Evolutionary conservation across 2,888 invertebrate species (phyloP).

Genomic region (Escarpia spicata): DNA sequence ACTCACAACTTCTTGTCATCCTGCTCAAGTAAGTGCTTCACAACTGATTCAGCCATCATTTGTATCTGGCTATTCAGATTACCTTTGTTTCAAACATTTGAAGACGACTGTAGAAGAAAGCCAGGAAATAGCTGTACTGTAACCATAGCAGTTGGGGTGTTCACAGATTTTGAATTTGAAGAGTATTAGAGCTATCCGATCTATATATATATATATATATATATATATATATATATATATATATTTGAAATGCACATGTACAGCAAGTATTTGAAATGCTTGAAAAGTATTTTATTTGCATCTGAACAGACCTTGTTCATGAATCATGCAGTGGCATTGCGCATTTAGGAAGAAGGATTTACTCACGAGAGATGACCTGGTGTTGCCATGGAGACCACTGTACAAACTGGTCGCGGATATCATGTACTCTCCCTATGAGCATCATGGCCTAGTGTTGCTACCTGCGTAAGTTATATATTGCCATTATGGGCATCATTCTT

Average conservation of each 20-base stretch:
- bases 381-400: conserved; percentile 86
- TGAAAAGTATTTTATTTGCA: too few species aligned
- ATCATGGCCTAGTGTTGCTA: conserved; percentile 54
- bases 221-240: too few species aligned
- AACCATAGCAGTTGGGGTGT: too few species aligned
- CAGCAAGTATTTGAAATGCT: too few species aligned
- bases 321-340: background rate
- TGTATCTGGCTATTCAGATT: background rate
- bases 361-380: conserved; percentile 81
- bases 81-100: background rate
- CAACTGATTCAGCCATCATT: background rate
- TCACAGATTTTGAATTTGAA: too few species aligned
- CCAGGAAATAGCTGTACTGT: background rate
- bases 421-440: conserved; percentile 57
- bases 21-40: conserved; percentile 78
- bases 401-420: conserved; percentile 72
- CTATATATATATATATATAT: too few species aligned
- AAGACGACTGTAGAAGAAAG: background rate
- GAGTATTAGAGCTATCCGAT: too few species aligned
- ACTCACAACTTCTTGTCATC: conserved; percentile 75
- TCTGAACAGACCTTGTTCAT: background rate
- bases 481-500: background rate
- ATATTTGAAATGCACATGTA: too few species aligned
- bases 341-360: conserved; percentile 78
- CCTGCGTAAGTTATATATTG: conserved; percentile 51